Base-by-base conservation (phyloP, 2,797 vertebrate genomes). In the Hybognathus amarus region DNA sequence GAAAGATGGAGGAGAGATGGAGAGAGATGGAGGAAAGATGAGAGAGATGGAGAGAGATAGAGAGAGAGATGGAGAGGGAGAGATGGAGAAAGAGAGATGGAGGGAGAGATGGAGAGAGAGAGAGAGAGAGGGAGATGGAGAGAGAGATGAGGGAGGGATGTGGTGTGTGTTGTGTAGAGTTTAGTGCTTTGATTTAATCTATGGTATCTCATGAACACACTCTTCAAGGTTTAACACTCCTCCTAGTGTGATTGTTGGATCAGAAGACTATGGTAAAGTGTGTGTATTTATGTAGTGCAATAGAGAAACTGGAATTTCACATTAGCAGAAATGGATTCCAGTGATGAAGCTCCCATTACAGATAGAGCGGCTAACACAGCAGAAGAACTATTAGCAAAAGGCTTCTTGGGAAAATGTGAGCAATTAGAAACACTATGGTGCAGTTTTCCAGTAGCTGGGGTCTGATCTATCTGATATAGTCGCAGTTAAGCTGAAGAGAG, bases 171-270 rank as follows among this genome's bases (percentile, higher is more conserved):
- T 40, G 30, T 30, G 22, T 47, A 42, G 56, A 36, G 70, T 45
- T 52, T 61, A 66, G 33, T 17, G 61, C 59, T 82, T 75, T 82
- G 61, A 82, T 75, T 42, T 75, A 54, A 75, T 82, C 45, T 82
- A 75, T 47, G 17, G 33, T 67, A 75, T 82, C 45, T 67, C 80
- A 82, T 82, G 33, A 75, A 63, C 70, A 54, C 70, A 67, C 61
- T 42, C 70, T 82, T 79, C 63, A 79, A 68, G 63, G 63, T 68
- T 79, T 52, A 74, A 66, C 70, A 82, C 80, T 52, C 59, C 70
- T 82, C 5, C 61, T 6, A 7, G 18, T 74, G 80, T 38, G 27
- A 42, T 54, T 75, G 59, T 82, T 18, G 69, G 18, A 76, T 66
- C 64, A 38, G 22, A 27, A 47, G 45, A 66, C 56, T 67, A 45